Conservation (phyloP, 2,113 vertebrate genomes). For the Climacteris rufus region DNA sequence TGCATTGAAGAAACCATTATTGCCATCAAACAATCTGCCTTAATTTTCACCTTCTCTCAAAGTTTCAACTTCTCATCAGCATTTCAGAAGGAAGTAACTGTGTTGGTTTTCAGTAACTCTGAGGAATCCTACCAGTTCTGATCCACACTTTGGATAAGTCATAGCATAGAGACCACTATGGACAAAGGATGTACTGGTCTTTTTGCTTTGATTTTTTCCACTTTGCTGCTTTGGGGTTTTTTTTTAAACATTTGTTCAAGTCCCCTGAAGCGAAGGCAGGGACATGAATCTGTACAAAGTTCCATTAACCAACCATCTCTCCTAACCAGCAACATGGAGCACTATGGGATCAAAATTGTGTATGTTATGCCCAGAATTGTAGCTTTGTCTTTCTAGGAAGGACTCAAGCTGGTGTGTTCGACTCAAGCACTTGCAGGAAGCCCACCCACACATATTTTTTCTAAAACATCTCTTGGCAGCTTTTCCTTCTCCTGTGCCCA, state of each 20-base stretch:
- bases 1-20: conserved; percentile 44
- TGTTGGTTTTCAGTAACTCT: conserved; percentile 43
- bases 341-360: not conserved
- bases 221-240: not conserved
- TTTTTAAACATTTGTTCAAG: conserved; percentile 15
- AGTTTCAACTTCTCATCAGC: conserved; percentile 47
- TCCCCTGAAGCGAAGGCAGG: not conserved
- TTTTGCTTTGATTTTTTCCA: conserved; percentile 27
- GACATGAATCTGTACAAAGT: not conserved
- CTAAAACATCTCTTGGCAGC: not conserved
- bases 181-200: conserved; percentile 20
- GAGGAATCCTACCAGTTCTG: conserved; percentile 28
- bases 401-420: not conserved
- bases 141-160: conserved; percentile 33
- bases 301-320: conserved; percentile 2
- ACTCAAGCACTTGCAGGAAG: not conserved
- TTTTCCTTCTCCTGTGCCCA: not conserved
- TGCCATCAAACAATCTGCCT: conserved; percentile 23
- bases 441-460: not conserved
- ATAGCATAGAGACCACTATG: not conserved
- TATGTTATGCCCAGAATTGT: not conserved
- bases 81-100: conserved; percentile 43
- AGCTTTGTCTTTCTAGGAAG: not conserved
- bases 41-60: conserved; percentile 52
- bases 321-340: not conserved